Conservation (phyloP, 2,113 vertebrate genomes). For the Marmota flaviventris region DNA sequence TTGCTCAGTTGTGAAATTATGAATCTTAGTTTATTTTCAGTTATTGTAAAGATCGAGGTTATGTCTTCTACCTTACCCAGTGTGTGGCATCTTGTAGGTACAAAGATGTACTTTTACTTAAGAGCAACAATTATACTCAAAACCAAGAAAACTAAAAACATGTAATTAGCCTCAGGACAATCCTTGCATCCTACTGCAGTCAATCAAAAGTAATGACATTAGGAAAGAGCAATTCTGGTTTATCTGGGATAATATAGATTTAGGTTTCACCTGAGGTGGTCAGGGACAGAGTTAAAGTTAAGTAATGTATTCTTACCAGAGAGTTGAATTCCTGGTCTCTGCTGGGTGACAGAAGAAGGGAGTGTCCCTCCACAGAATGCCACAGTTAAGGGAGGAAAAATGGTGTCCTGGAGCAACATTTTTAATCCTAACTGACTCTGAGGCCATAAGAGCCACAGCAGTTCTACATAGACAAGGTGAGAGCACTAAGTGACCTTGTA, state of each 20-base stretch:
- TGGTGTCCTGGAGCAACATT: background rate
- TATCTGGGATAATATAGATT: background rate
- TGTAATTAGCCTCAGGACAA: background rate
- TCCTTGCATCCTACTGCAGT: background rate
- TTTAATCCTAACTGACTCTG: background rate
- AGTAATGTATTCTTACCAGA: background rate
- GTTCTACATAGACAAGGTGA: background rate
- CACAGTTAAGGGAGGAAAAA: background rate
- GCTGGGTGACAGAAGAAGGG: background rate
- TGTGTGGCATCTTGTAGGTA: background rate
- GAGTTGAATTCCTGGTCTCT: background rate
- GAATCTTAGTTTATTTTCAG: background rate
- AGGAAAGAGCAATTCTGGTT: background rate
- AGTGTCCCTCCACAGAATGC: background rate
- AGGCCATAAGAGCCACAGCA: background rate
- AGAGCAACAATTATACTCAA: background rate
- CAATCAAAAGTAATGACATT: background rate
- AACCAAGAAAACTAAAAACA: slow-evolving; percentile 17
- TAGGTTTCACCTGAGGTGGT: background rate
- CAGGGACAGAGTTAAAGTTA: background rate
- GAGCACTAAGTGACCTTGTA: background rate
- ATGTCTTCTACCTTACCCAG: background rate
- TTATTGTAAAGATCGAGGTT: background rate
- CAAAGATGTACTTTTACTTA: background rate
- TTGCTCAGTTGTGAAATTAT: background rate